Percentiles rank a stretch among this genome's conserved stretches.
phyloP scores from a whole-genome alignment of 2,113 vertebrate species.

The Hirundichthys speculiger region DNA sequence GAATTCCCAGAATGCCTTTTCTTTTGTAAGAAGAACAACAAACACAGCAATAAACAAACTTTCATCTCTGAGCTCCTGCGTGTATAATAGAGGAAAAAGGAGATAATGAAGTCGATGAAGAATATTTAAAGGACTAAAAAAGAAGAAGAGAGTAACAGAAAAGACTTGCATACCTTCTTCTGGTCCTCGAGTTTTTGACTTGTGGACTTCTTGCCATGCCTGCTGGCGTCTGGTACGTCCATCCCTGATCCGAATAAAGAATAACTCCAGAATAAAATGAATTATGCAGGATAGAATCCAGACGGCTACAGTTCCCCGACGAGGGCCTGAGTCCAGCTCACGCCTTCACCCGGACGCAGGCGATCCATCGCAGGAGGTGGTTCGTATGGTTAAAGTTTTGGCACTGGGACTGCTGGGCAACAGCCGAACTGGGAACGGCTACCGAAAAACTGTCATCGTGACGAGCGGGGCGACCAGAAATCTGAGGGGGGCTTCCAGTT shows the following conservation, averaged over 20 bases:
- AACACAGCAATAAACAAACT: constrained; percentile 42
- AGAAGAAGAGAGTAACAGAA: neutral
- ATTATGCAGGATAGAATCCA: constrained; percentile 74
- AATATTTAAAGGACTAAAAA: neutral
- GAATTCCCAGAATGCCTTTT: no score
- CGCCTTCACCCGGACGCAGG: constrained; percentile 78
- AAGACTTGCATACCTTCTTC: constrained; percentile 89
- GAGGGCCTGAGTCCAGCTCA: constrained; percentile 83
- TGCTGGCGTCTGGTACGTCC: constrained; percentile 95
- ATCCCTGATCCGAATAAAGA: constrained; percentile 83
- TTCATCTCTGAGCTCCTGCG: constrained; percentile 16
- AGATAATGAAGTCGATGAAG: no score
- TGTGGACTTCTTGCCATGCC: constrained; percentile 94
- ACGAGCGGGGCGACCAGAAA: neutral
- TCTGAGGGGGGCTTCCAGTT: constrained; percentile 34
- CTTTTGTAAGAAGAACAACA: constrained; percentile 45
- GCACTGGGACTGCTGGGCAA: neutral
- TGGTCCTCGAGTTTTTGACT: constrained; percentile 99
- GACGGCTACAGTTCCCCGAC: constrained; percentile 78
- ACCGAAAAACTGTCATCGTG: constrained; percentile 72
- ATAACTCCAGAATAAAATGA: constrained; percentile 81
- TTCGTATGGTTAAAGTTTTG: constrained; percentile 26
- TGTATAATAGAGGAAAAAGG: constrained; percentile 4
- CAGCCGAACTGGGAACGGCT: constrained; percentile 27
- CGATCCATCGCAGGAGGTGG: constrained; percentile 60